Conservation (phyloP, 1,140 invertebrate species). For the Ctenoplectra terminalis region DNA sequence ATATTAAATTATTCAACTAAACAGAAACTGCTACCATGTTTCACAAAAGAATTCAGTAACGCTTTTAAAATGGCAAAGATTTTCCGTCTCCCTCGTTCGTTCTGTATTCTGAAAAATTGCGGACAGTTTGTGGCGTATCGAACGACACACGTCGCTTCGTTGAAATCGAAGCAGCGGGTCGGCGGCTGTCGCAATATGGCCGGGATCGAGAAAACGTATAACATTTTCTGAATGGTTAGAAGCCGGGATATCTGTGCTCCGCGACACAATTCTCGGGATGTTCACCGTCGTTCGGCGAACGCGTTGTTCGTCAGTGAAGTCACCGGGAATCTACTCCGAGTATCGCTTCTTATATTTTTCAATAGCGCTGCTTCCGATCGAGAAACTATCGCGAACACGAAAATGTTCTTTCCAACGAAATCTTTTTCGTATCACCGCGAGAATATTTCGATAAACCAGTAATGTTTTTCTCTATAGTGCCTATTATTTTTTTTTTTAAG, state of each 20-base stretch:
- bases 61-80: too few relatives aligned
- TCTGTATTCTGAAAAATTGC: conserved; percentile 26
- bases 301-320: too few relatives aligned
- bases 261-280: conserved; percentile 35
- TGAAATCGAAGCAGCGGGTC: conserved; percentile 28
- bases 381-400: background rate
- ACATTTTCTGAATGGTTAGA: conserved; percentile 50
- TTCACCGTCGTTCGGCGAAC: background rate
- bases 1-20: too few relatives aligned
- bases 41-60: too few relatives aligned
- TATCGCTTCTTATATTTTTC: conserved; percentile 15
- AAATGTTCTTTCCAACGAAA: background rate
- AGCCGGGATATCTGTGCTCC: background rate
- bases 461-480: background rate
- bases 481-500: too few relatives aligned
- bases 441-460: background rate
- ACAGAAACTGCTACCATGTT: too few relatives aligned
- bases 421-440: background rate
- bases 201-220: conserved; percentile 28
- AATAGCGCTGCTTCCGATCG: background rate
- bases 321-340: background rate
- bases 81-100: too few relatives aligned
- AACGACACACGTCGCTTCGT: conserved; percentile 20
- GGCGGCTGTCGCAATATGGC: conserved; percentile 9
- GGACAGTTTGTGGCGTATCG: background rate